Percentiles rank a stretch among this genome's conserved stretches.
These are phyloP conservation scores for Varanus salvator DNA, from an alignment of 2,113 vertebrate genomes.

Conservation along the genomic window DNA sequence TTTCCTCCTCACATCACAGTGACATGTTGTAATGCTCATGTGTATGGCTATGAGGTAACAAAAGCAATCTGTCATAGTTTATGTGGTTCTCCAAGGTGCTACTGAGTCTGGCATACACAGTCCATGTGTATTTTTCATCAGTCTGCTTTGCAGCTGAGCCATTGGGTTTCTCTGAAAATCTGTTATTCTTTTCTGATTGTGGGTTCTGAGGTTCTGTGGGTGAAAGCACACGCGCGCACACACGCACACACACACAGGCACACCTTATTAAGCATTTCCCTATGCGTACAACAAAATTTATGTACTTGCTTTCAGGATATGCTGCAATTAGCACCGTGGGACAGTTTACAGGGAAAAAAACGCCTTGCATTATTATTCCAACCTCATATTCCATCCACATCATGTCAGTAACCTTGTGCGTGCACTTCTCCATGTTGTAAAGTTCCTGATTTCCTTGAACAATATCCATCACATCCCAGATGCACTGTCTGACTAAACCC, in stretches of 20 bases:
- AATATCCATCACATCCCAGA: neutral
- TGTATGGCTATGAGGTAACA: neutral
- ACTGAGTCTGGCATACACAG: neutral
- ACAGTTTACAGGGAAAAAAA: neutral
- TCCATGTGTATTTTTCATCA: neutral
- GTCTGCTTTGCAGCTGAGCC: neutral
- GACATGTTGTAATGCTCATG: conserved; percentile 2
- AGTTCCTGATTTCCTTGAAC: neutral
- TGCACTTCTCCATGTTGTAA: neutral
- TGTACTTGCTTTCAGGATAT: neutral
- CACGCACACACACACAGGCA: no score
- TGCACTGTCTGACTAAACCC: neutral
- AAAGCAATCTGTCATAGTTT: neutral
- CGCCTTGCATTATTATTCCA: neutral
- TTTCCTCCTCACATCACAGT: neutral
- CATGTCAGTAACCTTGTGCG: neutral
- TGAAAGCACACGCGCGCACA: neutral
- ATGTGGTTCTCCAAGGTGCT: neutral
- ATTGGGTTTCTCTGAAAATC: neutral
- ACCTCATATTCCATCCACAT: neutral
- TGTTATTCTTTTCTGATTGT: neutral
- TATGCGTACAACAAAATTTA: neutral
- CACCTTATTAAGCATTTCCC: neutral
- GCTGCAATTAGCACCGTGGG: neutral
- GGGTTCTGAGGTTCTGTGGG: neutral